Evolutionary conservation across 2,797 vertebrate species (phyloP).

Genomic region (Lacerta agilis): DNA sequence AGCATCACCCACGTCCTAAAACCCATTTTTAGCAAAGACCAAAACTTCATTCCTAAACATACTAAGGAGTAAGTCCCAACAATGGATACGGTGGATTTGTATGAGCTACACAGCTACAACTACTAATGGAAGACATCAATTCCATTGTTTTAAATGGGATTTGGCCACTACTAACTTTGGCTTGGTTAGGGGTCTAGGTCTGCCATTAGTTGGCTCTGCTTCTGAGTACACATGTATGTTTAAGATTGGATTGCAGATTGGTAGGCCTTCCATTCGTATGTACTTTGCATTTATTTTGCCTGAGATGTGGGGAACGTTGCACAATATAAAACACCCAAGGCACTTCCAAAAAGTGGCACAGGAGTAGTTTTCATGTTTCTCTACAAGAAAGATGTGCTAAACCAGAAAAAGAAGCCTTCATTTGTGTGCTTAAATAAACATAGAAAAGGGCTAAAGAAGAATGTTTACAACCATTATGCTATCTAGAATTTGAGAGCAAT

Average conservation of each 20-base stretch:
- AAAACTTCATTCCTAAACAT: no score
- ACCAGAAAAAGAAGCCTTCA: not conserved
- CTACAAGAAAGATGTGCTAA: not conserved
- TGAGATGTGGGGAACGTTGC: not conserved
- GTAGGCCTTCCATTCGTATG: no score
- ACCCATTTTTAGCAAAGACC: no score
- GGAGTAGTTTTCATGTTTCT: slow-evolving; percentile 14
- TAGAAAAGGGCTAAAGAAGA: not conserved
- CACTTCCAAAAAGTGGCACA: not conserved
- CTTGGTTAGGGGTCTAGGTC: not conserved
- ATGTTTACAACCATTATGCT: not conserved
- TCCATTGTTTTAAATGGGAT: not conserved
- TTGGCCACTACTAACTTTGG: not conserved
- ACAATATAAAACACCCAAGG: not conserved
- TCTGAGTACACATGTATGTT: not conserved
- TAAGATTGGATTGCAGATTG: not conserved
- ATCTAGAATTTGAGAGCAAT: slow-evolving; percentile 11
- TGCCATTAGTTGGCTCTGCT: not conserved
- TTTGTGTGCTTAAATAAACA: not conserved
- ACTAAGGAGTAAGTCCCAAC: no score
- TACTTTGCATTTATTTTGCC: not conserved
- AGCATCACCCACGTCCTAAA: no score
- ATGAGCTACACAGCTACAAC: no score
- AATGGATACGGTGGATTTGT: no score
- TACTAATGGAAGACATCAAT: no score